Conservation (phyloP, 35 echinoderm and acorn worm species). For the Nesometra sesokonis region DNA sequence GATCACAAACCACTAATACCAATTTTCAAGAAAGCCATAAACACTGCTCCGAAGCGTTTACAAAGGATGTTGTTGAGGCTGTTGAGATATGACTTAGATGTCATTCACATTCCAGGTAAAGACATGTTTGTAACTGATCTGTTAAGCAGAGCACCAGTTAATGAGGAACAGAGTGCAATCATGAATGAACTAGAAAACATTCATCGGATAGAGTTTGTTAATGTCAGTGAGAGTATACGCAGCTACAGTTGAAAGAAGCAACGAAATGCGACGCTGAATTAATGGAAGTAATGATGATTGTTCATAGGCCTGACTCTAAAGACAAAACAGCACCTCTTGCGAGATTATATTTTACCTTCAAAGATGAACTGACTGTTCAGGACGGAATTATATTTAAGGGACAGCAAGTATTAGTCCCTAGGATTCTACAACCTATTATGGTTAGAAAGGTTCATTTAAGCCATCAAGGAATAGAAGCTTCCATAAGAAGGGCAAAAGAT, state of each 20-base stretch:
- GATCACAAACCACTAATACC: conserved; percentile 19
- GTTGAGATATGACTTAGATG: neutral
- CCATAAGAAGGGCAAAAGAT: neutral
- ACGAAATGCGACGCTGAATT: neutral
- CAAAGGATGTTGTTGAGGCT: conserved; percentile 4
- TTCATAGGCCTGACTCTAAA: neutral
- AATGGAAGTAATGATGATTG: neutral
- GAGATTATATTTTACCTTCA: neutral
- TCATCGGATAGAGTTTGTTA: neutral
- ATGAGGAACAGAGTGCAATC: neutral
- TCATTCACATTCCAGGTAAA: neutral
- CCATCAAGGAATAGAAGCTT: neutral
- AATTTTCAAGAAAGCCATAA: conserved; percentile 11
- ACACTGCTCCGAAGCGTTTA: neutral
- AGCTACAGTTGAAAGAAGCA: neutral
- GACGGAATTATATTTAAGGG: neutral
- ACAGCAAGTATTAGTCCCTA: neutral
- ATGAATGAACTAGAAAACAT: neutral
- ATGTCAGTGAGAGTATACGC: conserved; percentile 1
- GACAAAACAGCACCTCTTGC: neutral
- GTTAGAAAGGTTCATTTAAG: neutral
- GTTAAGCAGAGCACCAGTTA: neutral
- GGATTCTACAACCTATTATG: neutral
- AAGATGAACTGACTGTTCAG: neutral
- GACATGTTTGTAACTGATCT: neutral